Evolutionary conservation across 2,797 vertebrate species (phyloP), one percentile per base, ranked within the genome.

Genomic region (Halcyon smyrnensis): DNA sequence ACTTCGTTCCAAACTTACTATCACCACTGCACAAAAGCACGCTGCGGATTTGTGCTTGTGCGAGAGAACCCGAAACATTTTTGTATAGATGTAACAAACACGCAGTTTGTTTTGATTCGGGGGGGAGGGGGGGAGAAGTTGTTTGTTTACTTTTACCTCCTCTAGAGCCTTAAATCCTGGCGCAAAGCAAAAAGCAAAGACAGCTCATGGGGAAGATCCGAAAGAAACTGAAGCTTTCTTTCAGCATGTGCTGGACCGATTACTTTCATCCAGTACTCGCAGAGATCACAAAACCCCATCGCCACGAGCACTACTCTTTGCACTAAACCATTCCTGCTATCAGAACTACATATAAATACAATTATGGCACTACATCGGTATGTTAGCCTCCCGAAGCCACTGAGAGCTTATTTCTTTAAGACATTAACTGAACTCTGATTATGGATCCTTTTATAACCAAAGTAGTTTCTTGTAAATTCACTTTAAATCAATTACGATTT

Each of bases 141-240:
- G 92, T 67, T 93, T 93, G 93, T 95, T 96, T 94, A 90, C 87
- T 89, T 95, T 89, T 85, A 19, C 71, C 92, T 90, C 73, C 87
- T 89, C 90, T 37, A 68, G 64, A 95, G 84, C 68, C 89, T 50
- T 20, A 71, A 86, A 69, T 64, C 83, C 83, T 51, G 25, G 37
- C 30, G 73, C 83, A 46, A 73, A 87, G 84, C 82, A 16, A 48
- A 63, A 87, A 37, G 89, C 36, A 45, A 37, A 56, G 64, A 36
- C 70, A 70, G 60, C 63, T 79, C 48, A 45, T 2, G 20, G 80
- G 65, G 67, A 51, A 76, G 70, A 56, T 45, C 6, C 23, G 60
- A 15, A 19, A 59, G 69, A 39, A 70, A 36, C 20, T 3, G 41
- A 39, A 80, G 79, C 37, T 71, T 10, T 60, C 90, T 70, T 15